Evolutionary conservation across 1,140 invertebrate species (phyloP), one percentile per base, ranked within the genome.

Genomic region (Oncopodura yosiiana): DNA sequence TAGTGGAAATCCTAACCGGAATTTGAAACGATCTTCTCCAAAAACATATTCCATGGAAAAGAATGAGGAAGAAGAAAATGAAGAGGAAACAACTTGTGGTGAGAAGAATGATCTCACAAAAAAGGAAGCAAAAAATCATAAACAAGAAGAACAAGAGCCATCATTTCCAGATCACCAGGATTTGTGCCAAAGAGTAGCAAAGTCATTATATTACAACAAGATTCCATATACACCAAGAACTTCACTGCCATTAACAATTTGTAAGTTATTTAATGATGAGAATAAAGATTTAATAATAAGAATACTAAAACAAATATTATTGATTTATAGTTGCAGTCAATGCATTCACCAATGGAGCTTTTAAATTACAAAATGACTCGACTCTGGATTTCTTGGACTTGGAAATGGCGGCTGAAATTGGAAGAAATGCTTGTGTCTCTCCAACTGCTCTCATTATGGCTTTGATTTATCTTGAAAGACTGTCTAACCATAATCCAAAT

Each of bases 401-500:
- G 42, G 81, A 85, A 53, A 80, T 83, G 66, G 88, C 88, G 53
- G 82, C 87, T 38, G 73, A 78, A 62, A 78, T 89, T 43, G 81
- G 83, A 36, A 75, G 83, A 66, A 81, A 82, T 65, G 82, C 87
- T 2, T 88, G 84, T 69, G 81, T 93, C 38, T 89, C 89, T 1
- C 86, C 89, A 1, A 87, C 84, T 66, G 84, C 86, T 0, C 72
- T 92, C 27, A 79, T 87, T 51, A 71, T 91, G 65, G 86, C 87
- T 16, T 72, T 92, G 58, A 73, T 95, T 1, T 96, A 95, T 69
- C 73, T 94, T 42, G 88, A 94, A 70, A 77, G 87, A 62, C 74
- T 91, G 18, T 84, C 86, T 67, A 74, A 74, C 44, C 79, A 78
- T 61, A 89, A 92, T 72, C 81, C 86, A 1, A 81, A 84, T 52